phyloP scores from a whole-genome alignment of 2,888 invertebrate genomes.

The Drosophila setosimentum region DNA sequence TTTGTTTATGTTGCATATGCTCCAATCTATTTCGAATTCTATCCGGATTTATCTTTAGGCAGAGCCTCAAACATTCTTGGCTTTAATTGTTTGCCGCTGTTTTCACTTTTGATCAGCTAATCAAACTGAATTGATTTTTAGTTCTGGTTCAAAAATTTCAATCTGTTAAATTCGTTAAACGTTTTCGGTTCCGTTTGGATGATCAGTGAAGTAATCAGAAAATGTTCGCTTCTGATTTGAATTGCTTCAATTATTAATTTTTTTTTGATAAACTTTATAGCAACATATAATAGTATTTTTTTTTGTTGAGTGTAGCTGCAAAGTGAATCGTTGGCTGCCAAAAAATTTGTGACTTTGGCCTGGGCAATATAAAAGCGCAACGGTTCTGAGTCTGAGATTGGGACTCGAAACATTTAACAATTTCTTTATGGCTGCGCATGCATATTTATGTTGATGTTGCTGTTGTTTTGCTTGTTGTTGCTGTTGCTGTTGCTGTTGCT shows the following conservation, averaged over 20 bases:
- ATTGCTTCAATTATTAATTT: too few species aligned
- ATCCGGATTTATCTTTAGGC: fast-evolving
- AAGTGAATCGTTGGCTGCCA: conserved; percentile 35
- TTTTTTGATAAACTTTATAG: too few species aligned
- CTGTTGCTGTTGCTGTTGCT: conserved; percentile 4
- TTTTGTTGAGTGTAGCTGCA: conserved; percentile 4
- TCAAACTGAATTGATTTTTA: background rate
- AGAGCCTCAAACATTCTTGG: background rate
- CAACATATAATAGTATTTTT: too few species aligned
- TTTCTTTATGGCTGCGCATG: conserved; percentile 75
- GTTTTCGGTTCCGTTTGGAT: background rate
- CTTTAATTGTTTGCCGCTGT: background rate
- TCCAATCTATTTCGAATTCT: background rate
- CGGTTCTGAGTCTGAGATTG: conserved; percentile 42
- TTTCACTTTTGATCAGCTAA: background rate
- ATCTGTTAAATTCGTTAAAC: background rate
- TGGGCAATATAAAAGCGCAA: conserved; percentile 35
- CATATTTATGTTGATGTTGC: conserved; percentile 66
- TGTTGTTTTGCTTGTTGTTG: conserved; percentile 21
- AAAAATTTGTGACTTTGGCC: conserved; percentile 63
- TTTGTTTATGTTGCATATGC: background rate
- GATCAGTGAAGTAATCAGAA: background rate
- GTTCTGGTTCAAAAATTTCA: background rate
- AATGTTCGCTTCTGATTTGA: background rate
- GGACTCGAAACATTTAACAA: conserved; percentile 69